Evolutionary conservation across 2,113 vertebrate genomes (phyloP).

Genomic region (Poeciliopsis prolifica): DNA sequence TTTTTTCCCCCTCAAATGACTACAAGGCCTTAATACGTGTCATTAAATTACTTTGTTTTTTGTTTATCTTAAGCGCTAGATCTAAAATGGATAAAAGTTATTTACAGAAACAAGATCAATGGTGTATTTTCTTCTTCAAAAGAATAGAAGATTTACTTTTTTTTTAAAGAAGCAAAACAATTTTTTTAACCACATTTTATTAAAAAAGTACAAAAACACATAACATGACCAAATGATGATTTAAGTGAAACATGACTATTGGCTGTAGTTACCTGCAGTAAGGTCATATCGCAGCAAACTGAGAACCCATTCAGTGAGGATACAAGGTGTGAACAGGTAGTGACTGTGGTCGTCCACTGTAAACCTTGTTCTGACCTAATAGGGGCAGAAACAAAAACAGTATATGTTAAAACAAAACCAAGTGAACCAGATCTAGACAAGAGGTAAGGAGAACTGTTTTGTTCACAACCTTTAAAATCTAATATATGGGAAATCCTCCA

Average conservation of each 20-base stretch:
- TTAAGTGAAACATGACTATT: background rate
- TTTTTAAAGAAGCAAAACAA: no score
- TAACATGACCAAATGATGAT: background rate
- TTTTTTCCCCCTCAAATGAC: no score
- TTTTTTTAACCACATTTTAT: background rate
- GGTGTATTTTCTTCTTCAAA: no score
- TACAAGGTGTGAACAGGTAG: constrained; percentile 94
- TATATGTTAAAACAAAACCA: background rate
- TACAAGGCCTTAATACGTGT: no score
- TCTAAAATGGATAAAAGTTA: no score
- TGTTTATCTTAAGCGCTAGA: no score
- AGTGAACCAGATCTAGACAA: background rate
- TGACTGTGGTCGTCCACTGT: constrained; percentile 95
- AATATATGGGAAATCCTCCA: background rate
- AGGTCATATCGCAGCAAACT: constrained; percentile 94
- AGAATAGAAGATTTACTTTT: no score
- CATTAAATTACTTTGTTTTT: no score
- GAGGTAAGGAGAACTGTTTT: background rate
- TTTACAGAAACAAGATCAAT: no score
- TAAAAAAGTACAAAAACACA: background rate
- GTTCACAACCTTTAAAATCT: no score
- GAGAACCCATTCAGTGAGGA: constrained; percentile 97
- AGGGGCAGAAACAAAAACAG: constrained; percentile 25
- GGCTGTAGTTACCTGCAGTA: constrained; percentile 84
- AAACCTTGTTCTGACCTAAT: constrained; percentile 89